Evolutionary conservation across 2,888 invertebrate species (phyloP).

Genomic region (Megaustenia siamemsis): DNA sequence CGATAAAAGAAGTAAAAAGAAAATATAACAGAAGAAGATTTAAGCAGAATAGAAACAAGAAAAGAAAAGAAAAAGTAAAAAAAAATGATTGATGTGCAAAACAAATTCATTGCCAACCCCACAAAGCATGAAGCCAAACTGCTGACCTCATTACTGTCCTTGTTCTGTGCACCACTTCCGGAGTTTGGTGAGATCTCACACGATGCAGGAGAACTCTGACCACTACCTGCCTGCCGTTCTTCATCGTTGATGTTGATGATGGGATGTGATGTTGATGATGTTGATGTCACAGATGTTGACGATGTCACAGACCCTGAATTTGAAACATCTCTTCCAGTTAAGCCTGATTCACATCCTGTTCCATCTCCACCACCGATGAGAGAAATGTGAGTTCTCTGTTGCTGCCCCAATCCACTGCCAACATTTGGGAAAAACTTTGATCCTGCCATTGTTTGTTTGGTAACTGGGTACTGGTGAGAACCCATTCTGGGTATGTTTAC

Average conservation of each 20-base stretch:
- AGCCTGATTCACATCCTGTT: not conserved
- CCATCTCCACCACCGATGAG: conserved; percentile 13
- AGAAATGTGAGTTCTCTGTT: not conserved
- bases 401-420: not conserved
- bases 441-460: not conserved
- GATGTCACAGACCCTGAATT: not conserved
- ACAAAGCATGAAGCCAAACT: too few relatives aligned
- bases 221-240: conserved; percentile 74
- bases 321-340: conserved; percentile 7
- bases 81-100: too few relatives aligned
- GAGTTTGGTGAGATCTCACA: conserved; percentile 68
- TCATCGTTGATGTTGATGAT: conserved; percentile 71
- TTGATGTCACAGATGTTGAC: not conserved
- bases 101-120: too few relatives aligned
- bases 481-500: not conserved
- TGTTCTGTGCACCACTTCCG: conserved; percentile 39
- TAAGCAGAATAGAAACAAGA: too few relatives aligned
- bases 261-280: conserved; percentile 55
- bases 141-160: conserved; percentile 45
- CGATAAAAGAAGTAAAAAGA: too few relatives aligned
- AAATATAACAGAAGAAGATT: too few relatives aligned
- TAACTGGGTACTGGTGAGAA: not conserved
- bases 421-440: not conserved
- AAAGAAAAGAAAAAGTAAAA: too few relatives aligned
- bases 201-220: conserved; percentile 76